Base-by-base conservation (phyloP, 2,113 vertebrate species). In the Leucopsar rothschildi region DNA sequence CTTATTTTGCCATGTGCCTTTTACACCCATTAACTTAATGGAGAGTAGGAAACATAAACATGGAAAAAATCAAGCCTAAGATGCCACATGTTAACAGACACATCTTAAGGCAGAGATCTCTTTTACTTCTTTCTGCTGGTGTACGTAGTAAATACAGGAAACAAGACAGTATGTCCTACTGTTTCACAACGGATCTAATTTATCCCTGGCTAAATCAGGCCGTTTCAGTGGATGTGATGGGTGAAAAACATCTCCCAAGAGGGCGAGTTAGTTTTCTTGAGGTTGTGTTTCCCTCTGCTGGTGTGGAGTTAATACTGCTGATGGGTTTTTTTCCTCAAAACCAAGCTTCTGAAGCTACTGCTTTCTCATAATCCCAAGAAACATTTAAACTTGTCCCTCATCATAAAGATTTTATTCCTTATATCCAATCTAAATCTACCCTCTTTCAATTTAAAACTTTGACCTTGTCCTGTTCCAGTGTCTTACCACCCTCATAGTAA, bases 231-330 rank as follows among this genome's bases (percentile, higher is more conserved):
- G 19, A 69, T 65, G 25, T 20, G 19, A 31, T 81, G 45, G 31
- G 44, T 91, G 63, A 50, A 72, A 86, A 77, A 27, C 12, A 33
- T 68, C 22, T 73, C 44, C 21, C 23, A 9, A 14, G 31, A 55
- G 20, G 5, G 7, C 1, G 28, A 75, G 15, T 52, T 76, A 5
- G 31, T 56, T 90, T 96, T 87, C 53, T 50, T 87, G 56, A 82
- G 83, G 44, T 33, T 92, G 23, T 86, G 80, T 96, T 93, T 94
- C 95, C 96, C 92, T 91, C 97, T 97, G 37, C 83, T 96, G 97
- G 93, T n/a, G 9, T 35, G 45, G 65, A 71, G 63, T 35, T 91
- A 82, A 53, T 75, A 84, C 27, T 86, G 71, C 69, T 0, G 22
- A 31, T 39, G 13, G 0, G 9, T 65, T 49, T 68, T 68, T 72